Evolutionary conservation across 1,140 invertebrate species (phyloP).

Genomic region (Nasonia vitripennis): DNA sequence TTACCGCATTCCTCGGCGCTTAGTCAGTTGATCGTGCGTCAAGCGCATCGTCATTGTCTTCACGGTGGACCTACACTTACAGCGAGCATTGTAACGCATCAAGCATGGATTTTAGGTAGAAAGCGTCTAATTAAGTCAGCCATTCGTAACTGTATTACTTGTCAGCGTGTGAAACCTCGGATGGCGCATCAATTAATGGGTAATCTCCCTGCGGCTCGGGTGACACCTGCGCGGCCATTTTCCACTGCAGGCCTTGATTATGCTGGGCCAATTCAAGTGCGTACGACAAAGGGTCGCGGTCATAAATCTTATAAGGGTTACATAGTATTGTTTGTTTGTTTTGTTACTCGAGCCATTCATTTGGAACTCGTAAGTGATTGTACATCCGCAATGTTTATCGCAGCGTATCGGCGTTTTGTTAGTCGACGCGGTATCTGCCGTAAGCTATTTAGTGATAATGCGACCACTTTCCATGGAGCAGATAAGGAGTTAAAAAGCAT

Average conservation of each 20-base stretch:
- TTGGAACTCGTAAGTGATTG: constrained; percentile 56
- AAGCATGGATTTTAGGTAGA: background rate
- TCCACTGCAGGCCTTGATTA: constrained; percentile 66
- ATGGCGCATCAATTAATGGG: constrained; percentile 58
- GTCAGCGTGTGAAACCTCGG: no score
- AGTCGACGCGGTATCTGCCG: background rate
- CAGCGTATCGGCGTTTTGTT: background rate
- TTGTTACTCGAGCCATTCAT: constrained; percentile 65
- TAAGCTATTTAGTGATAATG: background rate
- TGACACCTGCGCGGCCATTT: constrained; percentile 61
- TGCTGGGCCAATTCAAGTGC: constrained; percentile 60
- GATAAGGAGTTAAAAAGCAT: background rate
- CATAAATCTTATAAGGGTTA: background rate
- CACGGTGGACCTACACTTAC: background rate
- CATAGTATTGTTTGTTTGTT: constrained; percentile 62
- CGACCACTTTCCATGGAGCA: background rate
- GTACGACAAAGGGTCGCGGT: background rate
- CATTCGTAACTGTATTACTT: no score
- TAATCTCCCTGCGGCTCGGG: constrained; percentile 60
- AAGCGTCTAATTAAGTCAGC: background rate
- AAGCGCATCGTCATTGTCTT: background rate
- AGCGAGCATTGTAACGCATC: background rate
- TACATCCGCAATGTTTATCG: background rate
- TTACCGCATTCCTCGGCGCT: background rate
- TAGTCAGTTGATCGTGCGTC: background rate